Evolutionary conservation across 2,113 vertebrate species (phyloP).

Genomic region (Sebastes schlegelii): DNA sequence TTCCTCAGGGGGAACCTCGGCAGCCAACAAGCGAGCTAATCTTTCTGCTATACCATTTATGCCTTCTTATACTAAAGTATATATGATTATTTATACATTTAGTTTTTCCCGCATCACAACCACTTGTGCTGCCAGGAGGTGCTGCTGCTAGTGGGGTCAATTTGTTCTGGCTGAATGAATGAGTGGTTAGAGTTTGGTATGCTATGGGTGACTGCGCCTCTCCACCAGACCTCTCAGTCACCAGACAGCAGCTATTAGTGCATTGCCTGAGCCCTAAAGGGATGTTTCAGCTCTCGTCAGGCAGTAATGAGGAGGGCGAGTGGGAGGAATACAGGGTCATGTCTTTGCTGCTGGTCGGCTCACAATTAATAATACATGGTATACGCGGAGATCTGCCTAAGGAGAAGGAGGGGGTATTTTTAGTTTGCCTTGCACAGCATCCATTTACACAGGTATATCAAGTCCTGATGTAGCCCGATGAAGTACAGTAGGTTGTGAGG

Average conservation of each 20-base stretch:
- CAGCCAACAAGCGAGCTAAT: conserved; percentile 4
- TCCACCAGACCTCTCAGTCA: conserved; percentile 46
- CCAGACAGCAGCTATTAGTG: conserved; percentile 62
- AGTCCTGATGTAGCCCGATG: too few relatives aligned
- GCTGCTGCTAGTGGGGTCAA: conserved; percentile 40
- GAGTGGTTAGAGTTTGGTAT: conserved; percentile 36
- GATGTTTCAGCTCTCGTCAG: conserved; percentile 62
- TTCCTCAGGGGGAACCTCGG: not conserved
- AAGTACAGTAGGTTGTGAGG: not conserved
- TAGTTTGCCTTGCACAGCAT: not conserved
- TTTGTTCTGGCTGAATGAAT: conserved; percentile 59
- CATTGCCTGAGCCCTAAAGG: conserved; percentile 46
- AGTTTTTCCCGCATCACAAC: conserved; percentile 12
- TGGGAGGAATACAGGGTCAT: conserved; percentile 39
- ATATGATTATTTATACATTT: conserved; percentile 50
- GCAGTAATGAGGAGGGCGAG: conserved; percentile 58
- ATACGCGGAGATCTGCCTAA: conserved; percentile 8
- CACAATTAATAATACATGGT: conserved; percentile 61
- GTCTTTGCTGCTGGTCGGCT: conserved; percentile 41
- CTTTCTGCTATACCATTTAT: conserved; percentile 1
- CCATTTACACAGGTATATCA: not conserved
- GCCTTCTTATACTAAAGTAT: conserved; percentile 17
- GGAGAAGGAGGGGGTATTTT: conserved; percentile 11
- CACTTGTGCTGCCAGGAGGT: conserved; percentile 33
- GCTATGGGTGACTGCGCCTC: conserved; percentile 42